phyloP scores from a whole-genome alignment of 2,888 invertebrate genomes.

The Rhagonycha fulva region DNA sequence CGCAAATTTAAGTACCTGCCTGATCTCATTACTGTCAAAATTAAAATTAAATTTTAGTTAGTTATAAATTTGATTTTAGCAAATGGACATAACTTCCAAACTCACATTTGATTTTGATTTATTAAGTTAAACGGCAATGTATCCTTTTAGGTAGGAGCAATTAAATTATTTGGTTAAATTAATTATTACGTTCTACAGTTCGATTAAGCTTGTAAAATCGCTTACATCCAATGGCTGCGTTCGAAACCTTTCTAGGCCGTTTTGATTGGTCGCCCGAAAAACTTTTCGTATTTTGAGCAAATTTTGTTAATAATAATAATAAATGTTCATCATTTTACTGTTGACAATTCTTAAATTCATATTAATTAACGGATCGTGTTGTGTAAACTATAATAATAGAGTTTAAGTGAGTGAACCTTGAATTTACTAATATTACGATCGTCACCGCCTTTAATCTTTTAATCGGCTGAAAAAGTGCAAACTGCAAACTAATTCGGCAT shows the following conservation, averaged over 20 bases:
- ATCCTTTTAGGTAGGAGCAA: not conserved
- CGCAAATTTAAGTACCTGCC: not conserved
- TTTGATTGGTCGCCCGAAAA: not conserved
- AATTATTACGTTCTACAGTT: not conserved
- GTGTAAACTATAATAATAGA: not conserved
- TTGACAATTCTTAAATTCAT: not conserved
- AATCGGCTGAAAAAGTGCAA: constrained; percentile 28
- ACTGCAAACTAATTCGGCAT: constrained; percentile 33
- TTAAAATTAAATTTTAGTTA: not conserved
- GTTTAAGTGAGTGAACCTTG: constrained; percentile 21
- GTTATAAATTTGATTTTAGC: not conserved
- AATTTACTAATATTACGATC: constrained; percentile 24
- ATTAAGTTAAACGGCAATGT: not conserved
- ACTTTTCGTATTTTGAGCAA: no score
- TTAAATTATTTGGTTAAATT: not conserved
- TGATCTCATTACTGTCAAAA: not conserved
- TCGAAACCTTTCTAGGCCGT: not conserved
- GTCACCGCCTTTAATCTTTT: constrained; percentile 31
- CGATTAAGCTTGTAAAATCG: not conserved
- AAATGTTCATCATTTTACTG: not conserved
- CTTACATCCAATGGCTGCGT: not conserved
- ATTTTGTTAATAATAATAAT: no score
- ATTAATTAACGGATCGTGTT: not conserved
- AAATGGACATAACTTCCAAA: not conserved
- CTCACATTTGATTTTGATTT: not conserved